Evolutionary conservation across 2,888 invertebrate genomes (phyloP).

Genomic region (Drosophila acutilabella): DNA sequence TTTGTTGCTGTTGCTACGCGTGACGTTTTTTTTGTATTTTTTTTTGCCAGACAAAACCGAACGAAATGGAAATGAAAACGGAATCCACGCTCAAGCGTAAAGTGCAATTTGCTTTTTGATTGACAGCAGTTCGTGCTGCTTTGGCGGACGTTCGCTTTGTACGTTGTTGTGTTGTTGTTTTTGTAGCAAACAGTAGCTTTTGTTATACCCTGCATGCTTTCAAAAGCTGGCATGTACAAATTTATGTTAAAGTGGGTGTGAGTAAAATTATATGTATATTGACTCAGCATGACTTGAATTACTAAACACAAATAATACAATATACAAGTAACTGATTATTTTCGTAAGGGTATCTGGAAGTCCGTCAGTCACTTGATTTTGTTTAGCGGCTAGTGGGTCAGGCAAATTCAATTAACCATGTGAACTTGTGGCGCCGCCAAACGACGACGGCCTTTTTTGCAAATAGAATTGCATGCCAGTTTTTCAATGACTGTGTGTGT

Average conservation of each 20-base stretch:
- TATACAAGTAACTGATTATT: neutral
- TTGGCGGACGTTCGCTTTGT: slow-evolving; percentile 10
- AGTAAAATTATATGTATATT: neutral
- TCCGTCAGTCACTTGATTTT: slow-evolving; percentile 5
- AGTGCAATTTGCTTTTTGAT: slow-evolving; percentile 41
- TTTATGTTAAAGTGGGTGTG: neutral
- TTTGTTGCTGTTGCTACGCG: slow-evolving; percentile 64
- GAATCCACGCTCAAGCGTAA: slow-evolving; percentile 57
- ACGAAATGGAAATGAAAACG: slow-evolving; percentile 55
- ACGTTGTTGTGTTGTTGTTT: slow-evolving; percentile 4
- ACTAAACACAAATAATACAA: neutral
- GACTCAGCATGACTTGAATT: neutral
- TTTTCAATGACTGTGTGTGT: slow-evolving; percentile 10
- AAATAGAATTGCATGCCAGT: slow-evolving; percentile 68
- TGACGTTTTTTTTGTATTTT: slow-evolving; percentile 26
- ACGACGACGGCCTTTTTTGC: slow-evolving; percentile 32
- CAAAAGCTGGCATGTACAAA: slow-evolving; percentile 3
- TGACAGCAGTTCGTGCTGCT: slow-evolving; percentile 20
- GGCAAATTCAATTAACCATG: slow-evolving; percentile 79
- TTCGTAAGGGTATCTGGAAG: slow-evolving; percentile 7
- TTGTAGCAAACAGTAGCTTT: slow-evolving; percentile 9
- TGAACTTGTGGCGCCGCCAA: slow-evolving; percentile 76
- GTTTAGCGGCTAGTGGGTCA: slow-evolving; percentile 74
- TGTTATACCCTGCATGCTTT: slow-evolving; percentile 14
- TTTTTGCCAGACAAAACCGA: slow-evolving; percentile 39